Evolutionary conservation across 2,888 invertebrate species (phyloP).

Genomic region (Acanthacorydalis orientalis): DNA sequence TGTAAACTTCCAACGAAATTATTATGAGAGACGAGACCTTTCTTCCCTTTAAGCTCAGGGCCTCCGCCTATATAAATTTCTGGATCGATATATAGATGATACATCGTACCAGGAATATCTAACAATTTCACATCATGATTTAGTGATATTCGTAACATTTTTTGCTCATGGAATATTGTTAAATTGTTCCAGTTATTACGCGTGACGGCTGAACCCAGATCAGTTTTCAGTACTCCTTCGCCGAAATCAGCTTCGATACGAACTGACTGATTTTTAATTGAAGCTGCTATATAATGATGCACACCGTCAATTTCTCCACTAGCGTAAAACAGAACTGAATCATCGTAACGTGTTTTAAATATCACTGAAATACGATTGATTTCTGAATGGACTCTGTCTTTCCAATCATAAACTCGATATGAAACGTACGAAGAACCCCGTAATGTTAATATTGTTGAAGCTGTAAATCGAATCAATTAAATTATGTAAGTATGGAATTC

Average conservation of each 20-base stretch:
- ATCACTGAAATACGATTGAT: constrained; percentile 73
- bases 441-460: constrained; percentile 71
- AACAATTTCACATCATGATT: constrained; percentile 54
- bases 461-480: constrained; percentile 29
- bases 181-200: constrained; percentile 79
- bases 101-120: constrained; percentile 52
- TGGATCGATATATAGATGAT: constrained; percentile 76
- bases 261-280: constrained; percentile 66
- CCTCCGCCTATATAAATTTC: constrained; percentile 87
- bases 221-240: constrained; percentile 51
- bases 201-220: constrained; percentile 50
- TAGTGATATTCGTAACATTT: constrained; percentile 53
- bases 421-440: constrained; percentile 85
- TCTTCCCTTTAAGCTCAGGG: constrained; percentile 67
- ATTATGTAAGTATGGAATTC: constrained; percentile 1
- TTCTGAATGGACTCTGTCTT: constrained; percentile 76
- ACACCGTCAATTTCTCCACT: constrained; percentile 78
- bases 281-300: constrained; percentile 79
- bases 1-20: constrained; percentile 81
- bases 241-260: constrained; percentile 80
- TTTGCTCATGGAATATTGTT: constrained; percentile 66
- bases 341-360: constrained; percentile 82
- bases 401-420: constrained; percentile 84
- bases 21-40: constrained; percentile 34
- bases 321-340: constrained; percentile 83